Evolutionary conservation across 1,140 invertebrate species (phyloP).

Genomic region (Phocides pigmalion): DNA sequence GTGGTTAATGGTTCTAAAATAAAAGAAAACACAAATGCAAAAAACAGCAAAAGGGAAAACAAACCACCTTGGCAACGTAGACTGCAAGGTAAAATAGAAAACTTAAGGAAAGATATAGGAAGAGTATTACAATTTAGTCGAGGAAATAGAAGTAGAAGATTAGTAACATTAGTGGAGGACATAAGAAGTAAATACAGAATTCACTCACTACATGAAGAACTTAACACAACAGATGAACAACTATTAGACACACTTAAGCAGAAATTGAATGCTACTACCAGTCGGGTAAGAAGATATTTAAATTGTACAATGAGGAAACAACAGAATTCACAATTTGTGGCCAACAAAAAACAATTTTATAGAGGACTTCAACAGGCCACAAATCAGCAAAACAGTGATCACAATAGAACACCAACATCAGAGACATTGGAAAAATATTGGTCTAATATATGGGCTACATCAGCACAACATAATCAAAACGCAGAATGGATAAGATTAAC

Average conservation of each 20-base stretch:
- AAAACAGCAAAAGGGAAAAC: no score
- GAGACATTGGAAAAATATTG: slow-evolving; percentile 1
- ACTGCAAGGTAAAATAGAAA: slow-evolving; percentile 11
- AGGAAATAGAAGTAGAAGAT: slow-evolving; percentile 6
- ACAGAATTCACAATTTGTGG: slow-evolving; percentile 14
- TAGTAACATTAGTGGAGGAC: not conserved
- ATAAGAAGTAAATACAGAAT: not conserved
- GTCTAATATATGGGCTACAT: slow-evolving; percentile 10
- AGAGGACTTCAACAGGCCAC: not conserved
- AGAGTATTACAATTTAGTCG: not conserved
- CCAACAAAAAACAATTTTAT: slow-evolving; percentile 21
- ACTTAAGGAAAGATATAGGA: slow-evolving; percentile 15
- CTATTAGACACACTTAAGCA: slow-evolving; percentile 23
- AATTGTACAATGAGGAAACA: slow-evolving; percentile 12
- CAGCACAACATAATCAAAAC: not conserved
- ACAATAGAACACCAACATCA: no score
- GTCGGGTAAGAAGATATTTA: slow-evolving; percentile 19
- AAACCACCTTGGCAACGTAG: slow-evolving; percentile 24
- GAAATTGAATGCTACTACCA: slow-evolving; percentile 14
- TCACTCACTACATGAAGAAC: slow-evolving; percentile 6
- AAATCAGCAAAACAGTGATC: not conserved
- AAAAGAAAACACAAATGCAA: not conserved
- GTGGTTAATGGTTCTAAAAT: not conserved
- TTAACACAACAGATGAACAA: slow-evolving; percentile 11
- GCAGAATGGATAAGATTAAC: slow-evolving; percentile 1